These are phyloP conservation scores for Hypercompe scribonia DNA, from an alignment of 2,888 invertebrate genomes.

Conservation along the genomic window DNA sequence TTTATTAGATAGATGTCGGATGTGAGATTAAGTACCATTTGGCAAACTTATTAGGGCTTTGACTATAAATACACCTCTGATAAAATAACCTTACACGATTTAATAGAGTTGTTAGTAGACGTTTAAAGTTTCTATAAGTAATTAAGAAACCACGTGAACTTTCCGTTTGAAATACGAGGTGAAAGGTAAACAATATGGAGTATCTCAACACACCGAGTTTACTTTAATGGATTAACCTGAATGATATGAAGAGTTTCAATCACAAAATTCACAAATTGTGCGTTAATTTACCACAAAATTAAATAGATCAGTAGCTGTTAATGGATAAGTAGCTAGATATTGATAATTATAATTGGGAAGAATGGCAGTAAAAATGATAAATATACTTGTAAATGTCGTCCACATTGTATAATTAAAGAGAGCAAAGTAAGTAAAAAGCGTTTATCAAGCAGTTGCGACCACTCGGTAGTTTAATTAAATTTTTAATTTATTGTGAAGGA, in stretches of 20 bases:
- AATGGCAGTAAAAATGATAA: conserved; percentile 35
- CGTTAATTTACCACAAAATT: conserved; percentile 24
- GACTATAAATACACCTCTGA: background rate
- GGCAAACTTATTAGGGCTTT: background rate
- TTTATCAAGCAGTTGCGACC: conserved; percentile 78
- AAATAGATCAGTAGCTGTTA: conserved; percentile 9
- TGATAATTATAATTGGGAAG: conserved; percentile 3
- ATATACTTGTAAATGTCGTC: conserved; percentile 40
- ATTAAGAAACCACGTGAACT: conserved; percentile 18
- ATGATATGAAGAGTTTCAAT: conserved; percentile 31
- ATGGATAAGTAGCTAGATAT: conserved; percentile 13
- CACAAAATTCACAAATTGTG: conserved; percentile 20
- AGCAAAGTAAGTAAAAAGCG: conserved; percentile 69
- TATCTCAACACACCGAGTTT: conserved; percentile 16
- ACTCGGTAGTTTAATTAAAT: conserved; percentile 81
- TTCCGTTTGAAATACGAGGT: conserved; percentile 18
- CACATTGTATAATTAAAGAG: conserved; percentile 61
- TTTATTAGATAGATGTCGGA: background rate
- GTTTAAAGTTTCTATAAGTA: conserved; percentile 16
- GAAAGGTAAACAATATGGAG: conserved; percentile 17
- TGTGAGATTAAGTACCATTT: background rate
- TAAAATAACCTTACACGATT: background rate
- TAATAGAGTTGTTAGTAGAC: background rate
- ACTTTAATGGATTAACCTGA: conserved; percentile 24
- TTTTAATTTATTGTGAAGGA: conserved; percentile 80